Conservation (phyloP, 2,797 vertebrate species). For the Telmatherina bonti region DNA sequence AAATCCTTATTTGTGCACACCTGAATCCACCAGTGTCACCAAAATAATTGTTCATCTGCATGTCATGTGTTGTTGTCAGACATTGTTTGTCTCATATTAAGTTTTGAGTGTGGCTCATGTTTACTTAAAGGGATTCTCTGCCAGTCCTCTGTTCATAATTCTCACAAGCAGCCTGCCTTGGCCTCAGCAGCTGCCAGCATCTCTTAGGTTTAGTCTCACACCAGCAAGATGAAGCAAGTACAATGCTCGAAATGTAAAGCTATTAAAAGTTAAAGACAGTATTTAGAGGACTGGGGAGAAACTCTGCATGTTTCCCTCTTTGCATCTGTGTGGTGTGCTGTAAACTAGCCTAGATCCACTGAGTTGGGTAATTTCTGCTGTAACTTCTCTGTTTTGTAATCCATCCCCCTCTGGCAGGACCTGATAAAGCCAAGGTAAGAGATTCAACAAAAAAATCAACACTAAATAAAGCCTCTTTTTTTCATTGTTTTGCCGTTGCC, state of each 20-base stretch:
- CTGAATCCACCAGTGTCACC: background rate
- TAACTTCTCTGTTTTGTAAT: conserved; percentile 66
- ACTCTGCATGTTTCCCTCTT: conserved; percentile 14
- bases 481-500: background rate
- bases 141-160: conserved; percentile 13
- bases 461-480: background rate
- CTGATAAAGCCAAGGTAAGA: conserved; percentile 85
- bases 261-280: background rate
- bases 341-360: conserved; percentile 8
- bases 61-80: conserved; percentile 5
- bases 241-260: background rate
- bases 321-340: conserved; percentile 28
- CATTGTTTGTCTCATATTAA: background rate
- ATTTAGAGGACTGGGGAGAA: conserved; percentile 38
- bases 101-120: conserved; percentile 11
- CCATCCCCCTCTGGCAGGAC: conserved; percentile 74
- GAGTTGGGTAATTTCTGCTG: conserved; percentile 31
- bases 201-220: background rate
- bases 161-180: background rate
- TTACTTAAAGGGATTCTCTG: conserved; percentile 28
- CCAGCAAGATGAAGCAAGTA: background rate
- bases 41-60: conserved; percentile 8
- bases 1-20: background rate
- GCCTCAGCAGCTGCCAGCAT: background rate
- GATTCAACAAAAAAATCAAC: conserved; percentile 20